Conservation (phyloP, 2,797 vertebrate species). For the Notamacropus eugenii region DNA sequence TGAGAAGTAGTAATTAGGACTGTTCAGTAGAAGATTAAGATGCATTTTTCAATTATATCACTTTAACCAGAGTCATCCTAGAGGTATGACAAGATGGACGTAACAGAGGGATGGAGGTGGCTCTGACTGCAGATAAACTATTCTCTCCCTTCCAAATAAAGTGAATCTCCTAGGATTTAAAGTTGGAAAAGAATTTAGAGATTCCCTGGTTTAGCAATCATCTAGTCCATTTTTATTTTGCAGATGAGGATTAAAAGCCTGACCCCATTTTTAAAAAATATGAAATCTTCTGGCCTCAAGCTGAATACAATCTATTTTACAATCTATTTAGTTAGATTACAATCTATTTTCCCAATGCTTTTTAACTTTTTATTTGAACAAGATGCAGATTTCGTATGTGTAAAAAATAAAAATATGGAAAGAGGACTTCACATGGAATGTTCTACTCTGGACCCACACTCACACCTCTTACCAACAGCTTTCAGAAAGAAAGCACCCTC, state of each 20-base stretch:
- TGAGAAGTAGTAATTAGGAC: slow-evolving; percentile 8
- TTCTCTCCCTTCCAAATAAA: not conserved
- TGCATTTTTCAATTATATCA: slow-evolving; percentile 62
- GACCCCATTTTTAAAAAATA: not conserved
- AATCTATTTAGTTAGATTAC: too few species aligned
- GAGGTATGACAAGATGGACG: not conserved
- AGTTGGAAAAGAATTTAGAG: not conserved
- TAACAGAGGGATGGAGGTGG: not conserved
- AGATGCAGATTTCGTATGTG: slow-evolving; percentile 19
- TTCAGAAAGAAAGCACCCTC: slow-evolving; percentile 52
- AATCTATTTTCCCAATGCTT: slow-evolving; percentile 28
- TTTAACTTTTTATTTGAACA: not conserved
- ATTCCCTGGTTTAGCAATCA: not conserved
- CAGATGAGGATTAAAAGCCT: not conserved
- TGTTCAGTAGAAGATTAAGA: not conserved
- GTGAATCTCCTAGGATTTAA: not conserved
- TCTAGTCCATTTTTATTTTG: not conserved
- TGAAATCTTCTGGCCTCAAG: slow-evolving; percentile 7
- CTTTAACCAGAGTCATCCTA: not conserved
- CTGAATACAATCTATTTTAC: too few species aligned
- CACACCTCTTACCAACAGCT: not conserved
- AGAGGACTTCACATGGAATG: not conserved
- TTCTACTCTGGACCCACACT: not conserved
- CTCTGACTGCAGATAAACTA: not conserved
- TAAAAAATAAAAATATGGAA: not conserved